Base-by-base conservation (phyloP, 1,140 invertebrate genomes). In the Heliconius eleuchia region DNA sequence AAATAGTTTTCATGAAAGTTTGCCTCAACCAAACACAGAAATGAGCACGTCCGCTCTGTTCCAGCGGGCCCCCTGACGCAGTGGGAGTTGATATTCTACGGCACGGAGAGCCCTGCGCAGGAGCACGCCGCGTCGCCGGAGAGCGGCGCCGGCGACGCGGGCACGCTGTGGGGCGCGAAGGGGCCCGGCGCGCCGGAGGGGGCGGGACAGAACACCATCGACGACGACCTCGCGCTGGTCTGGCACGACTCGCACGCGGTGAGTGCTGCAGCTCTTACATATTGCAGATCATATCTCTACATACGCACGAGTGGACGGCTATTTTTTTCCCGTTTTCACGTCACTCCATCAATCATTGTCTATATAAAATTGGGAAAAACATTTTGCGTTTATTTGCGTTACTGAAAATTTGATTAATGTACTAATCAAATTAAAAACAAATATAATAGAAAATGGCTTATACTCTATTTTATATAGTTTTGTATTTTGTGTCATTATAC, bases 41-140 rank as follows among this genome's bases (percentile, higher is more conserved):
- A 3, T 66, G 27, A 66, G 60, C 27, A 16, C 23, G 13, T 66
- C 13, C 27, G n/a, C 34, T 82, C 83, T 79, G 18, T 80, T 77
- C 6, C 85, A 93, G 91, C 93, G 89, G 95, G 95, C 39, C 95
- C 95, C 76, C 88, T 96, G 74, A 95, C 95, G 19, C 95, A 97
- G 88, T 97, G 97, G 97, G 95, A 96, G 85, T 91, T 98, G 82
- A 96, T 97, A 83, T 95, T 97, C 91, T 97, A 98, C 89, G 97
- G 97, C 37, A 98, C 97, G 16, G 95, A 96, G 79, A 93, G 94
- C 4, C 95, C 96, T n/a, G 94, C 96, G 19, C 95, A 96, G 79
- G 94, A 95, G 30, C 90, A 93, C 74, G 95, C 95, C 72, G 89
- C 86, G 23, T 88, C 89, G 7, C 87, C 87, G 0, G 91, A 92